Evolutionary conservation across 2,797 vertebrate genomes (phyloP), one percentile per base, ranked within the genome.

Genomic region (Typhlichthys eigenmanni): DNA sequence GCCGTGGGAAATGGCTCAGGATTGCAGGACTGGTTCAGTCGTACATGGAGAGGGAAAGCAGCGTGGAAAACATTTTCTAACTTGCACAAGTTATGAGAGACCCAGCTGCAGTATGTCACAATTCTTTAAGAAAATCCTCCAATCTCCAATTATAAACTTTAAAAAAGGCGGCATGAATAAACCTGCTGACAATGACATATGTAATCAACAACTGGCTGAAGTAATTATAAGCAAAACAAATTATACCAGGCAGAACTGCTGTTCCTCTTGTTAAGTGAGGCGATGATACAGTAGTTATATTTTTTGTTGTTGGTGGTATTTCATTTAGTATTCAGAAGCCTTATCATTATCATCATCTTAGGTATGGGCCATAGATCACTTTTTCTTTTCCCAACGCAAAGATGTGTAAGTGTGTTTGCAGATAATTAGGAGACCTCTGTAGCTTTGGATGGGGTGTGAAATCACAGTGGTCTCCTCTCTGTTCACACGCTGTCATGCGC

Each of bases 1-100:
- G 83, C 87, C 81, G 76, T 63, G 83, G 84, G 87, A 89, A 91
- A 90, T 83, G 69, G 85, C 85, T 85, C 72, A 70, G 86, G 85
- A 85, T 71, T 3, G 51, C 72, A 75, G 47, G 61, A 77, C 66
- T 81, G 62, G 43, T 68, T 69, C 61, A 63, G 78, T 63, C 78
- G 82, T 69, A 64, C 55, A 76, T 60, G 66, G 72, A 81, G 78
- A 78, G 72, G 78, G 72, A 79, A 77, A 67, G 72, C 55, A 76
- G 66, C 63, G 69, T 57, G 72, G 38, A 66, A 69, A 76, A 68
- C 79, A 81, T 91, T 87, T 87, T 87, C 80, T 86, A 80, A 74
- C 72, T 83, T 86, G 87, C 76, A 60, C 71, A 87, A 89, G 78
- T 85, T 83, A 43, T 70, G 72, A 54, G 48, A 80, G 85, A 86